Conservation (phyloP, 1,140 invertebrate species). For the Bacillus rossius region DNA sequence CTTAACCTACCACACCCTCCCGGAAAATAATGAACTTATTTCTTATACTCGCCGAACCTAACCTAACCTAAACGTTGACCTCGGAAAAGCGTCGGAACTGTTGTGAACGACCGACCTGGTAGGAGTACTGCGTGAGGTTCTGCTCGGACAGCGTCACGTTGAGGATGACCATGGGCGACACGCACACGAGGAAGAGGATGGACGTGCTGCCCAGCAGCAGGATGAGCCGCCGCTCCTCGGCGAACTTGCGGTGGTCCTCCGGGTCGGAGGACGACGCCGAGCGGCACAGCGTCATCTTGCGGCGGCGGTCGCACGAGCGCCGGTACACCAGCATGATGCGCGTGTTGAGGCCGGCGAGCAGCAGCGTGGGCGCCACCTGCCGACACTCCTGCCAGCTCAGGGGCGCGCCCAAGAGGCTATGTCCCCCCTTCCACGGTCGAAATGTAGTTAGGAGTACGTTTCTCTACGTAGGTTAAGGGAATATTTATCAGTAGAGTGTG, state of each 20-base stretch:
- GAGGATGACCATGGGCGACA: constrained; percentile 69
- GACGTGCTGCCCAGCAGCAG: constrained; percentile 65
- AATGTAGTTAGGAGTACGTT: too few relatives aligned
- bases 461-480: too few relatives aligned
- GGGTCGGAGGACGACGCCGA: constrained; percentile 31
- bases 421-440: too few relatives aligned
- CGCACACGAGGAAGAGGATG: constrained; percentile 65
- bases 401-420: too few relatives aligned
- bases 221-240: constrained; percentile 63
- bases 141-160: constrained; percentile 60
- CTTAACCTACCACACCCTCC: too few relatives aligned
- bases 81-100: too few relatives aligned
- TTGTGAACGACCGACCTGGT: constrained; percentile 55
- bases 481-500: too few relatives aligned
- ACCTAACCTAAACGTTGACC: too few relatives aligned
- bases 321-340: constrained; percentile 64
- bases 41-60: too few relatives aligned
- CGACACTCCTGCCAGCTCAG: too few relatives aligned
- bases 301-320: constrained; percentile 55
- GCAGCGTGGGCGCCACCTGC: constrained; percentile 58
- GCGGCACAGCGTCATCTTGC: constrained; percentile 51
- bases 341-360: constrained; percentile 61
- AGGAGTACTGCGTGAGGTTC: constrained; percentile 54
- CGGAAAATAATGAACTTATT: too few relatives aligned
- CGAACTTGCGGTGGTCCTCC: constrained; percentile 58